Evolutionary conservation across 2,797 vertebrate genomes (phyloP).

Genomic region (Varecia variegata): DNA sequence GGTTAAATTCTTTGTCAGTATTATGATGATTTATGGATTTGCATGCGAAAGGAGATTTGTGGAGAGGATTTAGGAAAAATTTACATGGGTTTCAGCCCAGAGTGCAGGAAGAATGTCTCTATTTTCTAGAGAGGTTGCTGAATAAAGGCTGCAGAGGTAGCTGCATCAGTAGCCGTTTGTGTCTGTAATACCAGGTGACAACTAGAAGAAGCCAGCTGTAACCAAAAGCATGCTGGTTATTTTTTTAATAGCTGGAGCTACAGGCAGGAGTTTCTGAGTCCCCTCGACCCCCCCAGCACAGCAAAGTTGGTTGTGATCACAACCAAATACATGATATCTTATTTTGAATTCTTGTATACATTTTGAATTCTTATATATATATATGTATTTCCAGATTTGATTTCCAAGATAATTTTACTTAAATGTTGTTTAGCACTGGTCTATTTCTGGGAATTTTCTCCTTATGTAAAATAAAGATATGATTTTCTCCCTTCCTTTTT

Average conservation of each 20-base stretch:
- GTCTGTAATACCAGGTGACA: slow-evolving; percentile 75
- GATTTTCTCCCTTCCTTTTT: not conserved
- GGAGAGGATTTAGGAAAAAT: slow-evolving; percentile 77
- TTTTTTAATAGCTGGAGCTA: not conserved
- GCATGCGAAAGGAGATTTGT: slow-evolving; percentile 78
- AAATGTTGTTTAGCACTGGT: slow-evolving; percentile 36
- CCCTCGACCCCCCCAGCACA: not conserved
- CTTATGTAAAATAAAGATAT: not conserved
- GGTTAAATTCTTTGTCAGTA: slow-evolving; percentile 79
- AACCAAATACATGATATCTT: not conserved
- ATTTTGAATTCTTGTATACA: not conserved
- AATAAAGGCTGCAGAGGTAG: slow-evolving; percentile 58
- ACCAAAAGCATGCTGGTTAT: slow-evolving; percentile 69
- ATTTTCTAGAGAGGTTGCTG: slow-evolving; percentile 70
- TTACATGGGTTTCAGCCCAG: slow-evolving; percentile 75
- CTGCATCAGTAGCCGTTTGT: slow-evolving; percentile 62
- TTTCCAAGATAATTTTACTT: not conserved
- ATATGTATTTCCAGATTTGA: not conserved
- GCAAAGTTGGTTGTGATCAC: not conserved
- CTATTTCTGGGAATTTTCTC: slow-evolving; percentile 13
- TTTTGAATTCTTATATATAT: slow-evolving; percentile 25
- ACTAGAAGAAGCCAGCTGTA: slow-evolving; percentile 75
- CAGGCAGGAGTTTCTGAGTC: not conserved
- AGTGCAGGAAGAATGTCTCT: slow-evolving; percentile 74
- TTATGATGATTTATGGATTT: slow-evolving; percentile 83